phyloP scores from a whole-genome alignment of 53 echinoderm and acorn worm genomes.

The Mesocentrotus franciscanus region DNA sequence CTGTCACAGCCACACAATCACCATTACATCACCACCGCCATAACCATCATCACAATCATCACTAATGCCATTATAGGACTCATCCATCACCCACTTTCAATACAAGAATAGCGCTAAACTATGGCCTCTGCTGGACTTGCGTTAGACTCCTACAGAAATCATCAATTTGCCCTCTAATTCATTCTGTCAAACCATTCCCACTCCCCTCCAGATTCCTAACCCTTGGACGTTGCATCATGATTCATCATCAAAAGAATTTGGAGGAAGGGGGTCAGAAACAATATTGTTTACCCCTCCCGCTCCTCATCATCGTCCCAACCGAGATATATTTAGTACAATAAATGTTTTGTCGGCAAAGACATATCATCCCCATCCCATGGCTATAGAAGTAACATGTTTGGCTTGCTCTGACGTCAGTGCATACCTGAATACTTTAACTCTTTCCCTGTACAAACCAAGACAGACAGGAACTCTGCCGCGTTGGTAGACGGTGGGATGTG shows the following conservation, averaged over 20 bases:
- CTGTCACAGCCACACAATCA: no score
- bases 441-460: background rate
- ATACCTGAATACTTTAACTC: constrained; percentile 26
- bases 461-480: background rate
- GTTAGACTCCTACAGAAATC: background rate
- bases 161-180: background rate
- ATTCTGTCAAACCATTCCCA: background rate
- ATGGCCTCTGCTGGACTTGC: background rate
- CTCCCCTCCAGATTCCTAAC: background rate
- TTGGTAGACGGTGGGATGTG: background rate
- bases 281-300: constrained; percentile 1
- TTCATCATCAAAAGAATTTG: background rate
- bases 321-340: constrained; percentile 31
- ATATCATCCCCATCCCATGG: constrained; percentile 25
- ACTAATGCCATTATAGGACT: background rate
- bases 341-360: constrained; percentile 47
- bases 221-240: background rate
- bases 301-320: background rate
- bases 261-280: constrained; percentile 14
- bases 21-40: background rate
- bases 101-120: background rate
- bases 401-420: constrained; percentile 45
- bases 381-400: constrained; percentile 36
- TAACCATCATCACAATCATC: background rate
- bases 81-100: no score